Percentiles rank a stretch among this genome's conserved stretches.
phyloP scores from a whole-genome alignment of 2,888 invertebrate genomes.

The Boloria euphrosyne region DNA sequence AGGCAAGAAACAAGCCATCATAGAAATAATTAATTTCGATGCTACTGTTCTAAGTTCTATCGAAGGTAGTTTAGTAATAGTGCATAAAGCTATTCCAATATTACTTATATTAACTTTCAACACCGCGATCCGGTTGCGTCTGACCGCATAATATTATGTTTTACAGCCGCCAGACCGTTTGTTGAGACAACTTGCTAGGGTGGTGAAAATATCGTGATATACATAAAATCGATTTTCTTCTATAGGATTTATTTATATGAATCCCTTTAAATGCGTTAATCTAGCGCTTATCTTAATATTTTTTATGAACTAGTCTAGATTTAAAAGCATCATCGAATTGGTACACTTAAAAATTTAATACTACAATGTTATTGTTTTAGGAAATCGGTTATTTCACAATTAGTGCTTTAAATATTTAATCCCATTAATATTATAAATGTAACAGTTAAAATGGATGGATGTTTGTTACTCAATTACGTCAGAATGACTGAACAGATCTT shows the following conservation, averaged over 20 bases:
- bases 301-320: no score
- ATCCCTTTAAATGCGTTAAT: no score
- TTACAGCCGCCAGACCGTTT: conserved; percentile 78
- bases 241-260: neutral
- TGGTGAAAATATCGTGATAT: conserved; percentile 40
- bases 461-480: no score
- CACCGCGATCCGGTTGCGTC: conserved; percentile 62
- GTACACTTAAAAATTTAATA: no score
- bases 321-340: no score
- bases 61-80: conserved; percentile 8
- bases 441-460: no score
- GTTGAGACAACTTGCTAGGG: conserved; percentile 69
- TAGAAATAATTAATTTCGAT: conserved; percentile 17
- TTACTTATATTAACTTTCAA: conserved; percentile 75
- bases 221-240: neutral
- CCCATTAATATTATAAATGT: no score
- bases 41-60: conserved; percentile 31
- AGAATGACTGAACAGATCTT: no score
- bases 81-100: conserved; percentile 56
- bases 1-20: neutral
- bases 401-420: no score
- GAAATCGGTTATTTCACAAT: no score
- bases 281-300: no score
- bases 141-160: conserved; percentile 78
- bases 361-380: no score